Evolutionary conservation across 2,797 vertebrate genomes (phyloP).

Genomic region (Pseudotriccus pelzelni): DNA sequence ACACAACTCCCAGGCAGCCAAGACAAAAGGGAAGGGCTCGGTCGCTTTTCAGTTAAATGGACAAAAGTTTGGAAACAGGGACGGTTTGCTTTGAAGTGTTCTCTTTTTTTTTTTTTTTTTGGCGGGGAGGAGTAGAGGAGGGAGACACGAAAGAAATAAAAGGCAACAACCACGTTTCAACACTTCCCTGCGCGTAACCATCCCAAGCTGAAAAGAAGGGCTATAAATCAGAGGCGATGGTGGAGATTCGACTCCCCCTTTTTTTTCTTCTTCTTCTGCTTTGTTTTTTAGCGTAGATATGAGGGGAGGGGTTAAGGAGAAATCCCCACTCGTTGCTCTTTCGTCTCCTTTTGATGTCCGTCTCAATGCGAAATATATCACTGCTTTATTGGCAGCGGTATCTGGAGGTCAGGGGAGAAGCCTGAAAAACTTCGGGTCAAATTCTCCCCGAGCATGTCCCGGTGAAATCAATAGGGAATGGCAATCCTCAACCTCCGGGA

Average conservation of each 20-base stretch:
- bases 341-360: not conserved
- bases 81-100: not conserved
- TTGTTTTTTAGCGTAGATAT: not conserved
- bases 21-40: not conserved
- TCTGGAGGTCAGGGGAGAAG: not conserved
- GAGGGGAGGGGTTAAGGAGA: slow-evolving; percentile 14
- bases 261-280: not conserved
- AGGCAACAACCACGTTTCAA: slow-evolving; percentile 1
- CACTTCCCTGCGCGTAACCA: not conserved
- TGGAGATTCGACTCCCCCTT: not conserved
- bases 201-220: not conserved
- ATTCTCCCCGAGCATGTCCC: not conserved
- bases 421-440: not conserved
- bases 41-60: not conserved
- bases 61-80: not conserved
- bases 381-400: not conserved
- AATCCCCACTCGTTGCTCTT: not conserved
- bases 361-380: not conserved
- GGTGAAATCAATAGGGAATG: not conserved
- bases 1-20: not conserved
- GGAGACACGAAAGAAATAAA: slow-evolving; percentile 1
- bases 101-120: not conserved
- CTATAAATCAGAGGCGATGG: slow-evolving; percentile 19
- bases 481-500: not conserved
- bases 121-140: not conserved